Percentiles rank a stretch among this genome's conserved stretches.
phyloP scores from a whole-genome alignment of 2,888 invertebrate genomes.

The Mesoligia furuncula region DNA sequence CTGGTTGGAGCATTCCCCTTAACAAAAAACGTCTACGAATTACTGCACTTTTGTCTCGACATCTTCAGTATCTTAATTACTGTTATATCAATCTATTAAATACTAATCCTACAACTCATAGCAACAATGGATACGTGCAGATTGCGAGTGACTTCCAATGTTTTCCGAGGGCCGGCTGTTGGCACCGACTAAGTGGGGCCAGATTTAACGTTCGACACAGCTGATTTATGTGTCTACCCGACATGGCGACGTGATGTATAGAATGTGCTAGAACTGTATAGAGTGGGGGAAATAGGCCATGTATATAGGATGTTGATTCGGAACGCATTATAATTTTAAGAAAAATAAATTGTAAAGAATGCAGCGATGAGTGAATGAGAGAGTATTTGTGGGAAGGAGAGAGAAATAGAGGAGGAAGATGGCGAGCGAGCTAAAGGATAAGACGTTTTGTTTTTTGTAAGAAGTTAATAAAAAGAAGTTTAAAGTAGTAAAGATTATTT shows the following conservation, averaged over 20 bases:
- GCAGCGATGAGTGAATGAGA: too few relatives aligned
- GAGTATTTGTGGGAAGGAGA: too few relatives aligned
- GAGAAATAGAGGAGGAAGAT: too few relatives aligned
- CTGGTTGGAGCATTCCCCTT: too few relatives aligned
- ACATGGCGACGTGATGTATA: conserved; percentile 61
- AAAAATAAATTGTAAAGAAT: too few relatives aligned
- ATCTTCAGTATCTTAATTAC: background rate
- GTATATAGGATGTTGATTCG: too few relatives aligned
- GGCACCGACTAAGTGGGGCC: conserved; percentile 75
- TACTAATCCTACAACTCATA: background rate
- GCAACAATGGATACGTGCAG: conserved; percentile 63
- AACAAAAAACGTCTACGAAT: background rate
- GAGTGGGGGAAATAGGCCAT: conserved; percentile 37
- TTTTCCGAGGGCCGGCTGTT: conserved; percentile 69
- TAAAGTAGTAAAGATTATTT: too few relatives aligned
- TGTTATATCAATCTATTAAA: background rate
- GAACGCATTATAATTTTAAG: too few relatives aligned
- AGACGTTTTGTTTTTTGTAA: too few relatives aligned
- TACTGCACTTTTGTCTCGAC: background rate
- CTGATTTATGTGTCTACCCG: conserved; percentile 81
- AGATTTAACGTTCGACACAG: conserved; percentile 80
- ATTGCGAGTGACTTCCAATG: conserved; percentile 71
- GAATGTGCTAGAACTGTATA: conserved; percentile 8
- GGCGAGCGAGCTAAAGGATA: too few relatives aligned
- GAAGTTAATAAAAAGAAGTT: too few relatives aligned